These are phyloP conservation scores for Celastrina argiolus DNA, from an alignment of 2,888 invertebrate genomes.

Conservation along the genomic window DNA sequence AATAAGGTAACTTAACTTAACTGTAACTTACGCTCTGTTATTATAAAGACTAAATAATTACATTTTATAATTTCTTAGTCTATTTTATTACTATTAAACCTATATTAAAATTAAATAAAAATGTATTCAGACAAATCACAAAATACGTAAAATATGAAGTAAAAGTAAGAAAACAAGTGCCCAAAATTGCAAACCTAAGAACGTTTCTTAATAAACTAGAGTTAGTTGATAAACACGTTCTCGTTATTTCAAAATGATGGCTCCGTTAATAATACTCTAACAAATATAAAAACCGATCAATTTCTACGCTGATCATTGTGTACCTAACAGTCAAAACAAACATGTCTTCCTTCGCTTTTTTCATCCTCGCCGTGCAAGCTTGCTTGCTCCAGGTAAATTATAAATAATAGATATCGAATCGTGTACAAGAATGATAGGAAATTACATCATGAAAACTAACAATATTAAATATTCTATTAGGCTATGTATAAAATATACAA, in stretches of 20 bases:
- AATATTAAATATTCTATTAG: too few relatives aligned
- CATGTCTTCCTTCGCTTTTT: constrained; percentile 43
- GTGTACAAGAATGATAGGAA: not conserved
- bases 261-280: not conserved
- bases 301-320: constrained; percentile 34
- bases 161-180: not conserved
- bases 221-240: constrained; percentile 1
- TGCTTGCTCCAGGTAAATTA: constrained; percentile 33
- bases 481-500: too few relatives aligned
- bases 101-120: too few relatives aligned
- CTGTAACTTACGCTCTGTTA: too few relatives aligned
- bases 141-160: too few relatives aligned
- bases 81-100: too few relatives aligned
- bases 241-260: not conserved
- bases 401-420: not conserved
- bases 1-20: too few relatives aligned
- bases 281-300: constrained; percentile 6
- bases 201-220: not conserved
- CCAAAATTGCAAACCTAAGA: not conserved
- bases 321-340: constrained; percentile 25
- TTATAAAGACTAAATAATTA: too few relatives aligned
- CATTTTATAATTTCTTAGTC: too few relatives aligned
- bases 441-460: not conserved
- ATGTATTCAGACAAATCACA: too few relatives aligned
- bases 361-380: constrained; percentile 41